Evolutionary conservation across 2,888 invertebrate genomes (phyloP), one percentile per base, ranked within the genome.

Genomic region (Dyspetes luteomarginatus): DNA sequence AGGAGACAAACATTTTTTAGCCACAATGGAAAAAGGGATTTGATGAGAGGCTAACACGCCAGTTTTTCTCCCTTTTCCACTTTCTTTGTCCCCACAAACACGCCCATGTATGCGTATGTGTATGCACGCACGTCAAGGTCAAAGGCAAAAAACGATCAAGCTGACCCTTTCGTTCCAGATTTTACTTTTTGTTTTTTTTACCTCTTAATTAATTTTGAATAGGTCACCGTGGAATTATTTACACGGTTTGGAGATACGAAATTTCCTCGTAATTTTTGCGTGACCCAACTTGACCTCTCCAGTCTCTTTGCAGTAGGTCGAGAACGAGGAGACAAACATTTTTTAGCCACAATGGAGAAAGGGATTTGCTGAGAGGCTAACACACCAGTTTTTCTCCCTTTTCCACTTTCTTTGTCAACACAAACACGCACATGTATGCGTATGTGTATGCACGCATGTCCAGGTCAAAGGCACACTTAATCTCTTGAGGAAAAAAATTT

Each of bases 401-500:
- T 60, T 50, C 30, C 48, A 60, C 60, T 60, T 48, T 36, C 17
- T 9, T 43, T 45, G 22, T 30, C 58, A 45, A 36, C 36, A 36
- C 36, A 36, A 1, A 45, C 55, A 26, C 9, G 36, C 36, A 12
- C 12, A 9, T 36, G 9, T 52, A 7, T 15, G 36, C 15, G 36
- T 22, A 7, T 17, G 12, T 22, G 50, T 50, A 7, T 50, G 15
- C 45, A 45, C 24, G 26, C 4, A n/a, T n/a, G n/a, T n/a, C n/a
- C n/a, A n/a, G n/a, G n/a, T n/a, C n/a, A n/a, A n/a, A n/a, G n/a
- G n/a, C n/a, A n/a, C 19, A 15, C 19, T 9, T 68, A 36, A n/a
- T n/a, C 41, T 52, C 36, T 24, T 4, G 12, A 26, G 12, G 64
- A 43, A 72, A 43, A 68, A 58, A 72, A 72, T 80, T 80, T 80